Conservation (phyloP, 2,113 vertebrate species). For the Pygoscelis antarcticus region DNA sequence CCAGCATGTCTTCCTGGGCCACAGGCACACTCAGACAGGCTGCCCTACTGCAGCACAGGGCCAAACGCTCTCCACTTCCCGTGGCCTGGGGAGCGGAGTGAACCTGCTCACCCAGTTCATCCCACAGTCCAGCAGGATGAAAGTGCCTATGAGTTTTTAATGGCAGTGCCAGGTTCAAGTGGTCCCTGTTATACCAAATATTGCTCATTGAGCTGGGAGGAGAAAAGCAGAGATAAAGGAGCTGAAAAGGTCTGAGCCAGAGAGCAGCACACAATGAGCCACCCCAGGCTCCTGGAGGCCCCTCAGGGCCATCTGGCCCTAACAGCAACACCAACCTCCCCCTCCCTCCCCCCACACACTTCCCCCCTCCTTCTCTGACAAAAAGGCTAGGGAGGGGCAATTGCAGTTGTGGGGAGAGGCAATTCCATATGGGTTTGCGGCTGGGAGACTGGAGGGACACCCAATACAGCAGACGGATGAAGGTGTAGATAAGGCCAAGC, state of each 20-base stretch:
- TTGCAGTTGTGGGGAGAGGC: background rate
- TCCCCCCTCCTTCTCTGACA: background rate
- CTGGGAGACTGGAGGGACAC: background rate
- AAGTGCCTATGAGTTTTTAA: background rate
- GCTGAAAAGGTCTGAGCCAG: background rate
- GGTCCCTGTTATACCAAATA: background rate
- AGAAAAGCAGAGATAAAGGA: slow-evolving; percentile 1
- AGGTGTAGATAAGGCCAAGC: background rate
- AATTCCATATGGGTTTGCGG: background rate
- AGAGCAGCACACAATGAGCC: background rate
- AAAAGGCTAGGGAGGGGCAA: background rate
- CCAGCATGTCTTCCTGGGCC: background rate
- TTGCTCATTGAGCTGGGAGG: background rate
- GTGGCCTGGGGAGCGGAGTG: background rate
- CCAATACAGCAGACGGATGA: background rate
- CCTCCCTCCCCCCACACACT: background rate
- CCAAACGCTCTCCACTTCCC: background rate
- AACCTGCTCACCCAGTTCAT: background rate
- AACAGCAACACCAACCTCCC: background rate
- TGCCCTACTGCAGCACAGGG: background rate
- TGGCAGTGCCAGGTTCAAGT: background rate
- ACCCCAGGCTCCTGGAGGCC: background rate
- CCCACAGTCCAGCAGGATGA: background rate
- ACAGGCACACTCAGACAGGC: background rate
- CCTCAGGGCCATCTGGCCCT: slow-evolving; percentile 24